These are phyloP conservation scores for Clupea harengus DNA, from an alignment of 2,113 vertebrate species.

Conservation along the genomic window DNA sequence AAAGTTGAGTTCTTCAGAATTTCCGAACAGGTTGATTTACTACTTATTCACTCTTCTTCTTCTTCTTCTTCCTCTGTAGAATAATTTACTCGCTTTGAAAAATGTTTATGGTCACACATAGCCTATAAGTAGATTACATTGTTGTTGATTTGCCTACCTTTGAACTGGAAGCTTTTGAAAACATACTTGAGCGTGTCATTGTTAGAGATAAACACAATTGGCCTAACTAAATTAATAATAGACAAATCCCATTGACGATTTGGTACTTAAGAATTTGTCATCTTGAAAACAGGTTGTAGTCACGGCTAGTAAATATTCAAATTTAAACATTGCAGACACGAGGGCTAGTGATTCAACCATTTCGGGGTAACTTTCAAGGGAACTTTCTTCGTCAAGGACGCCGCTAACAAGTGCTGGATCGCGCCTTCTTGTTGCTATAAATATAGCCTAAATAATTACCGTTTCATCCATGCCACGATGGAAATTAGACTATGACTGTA, in stretches of 20 bases:
- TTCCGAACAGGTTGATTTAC: slow-evolving; percentile 77
- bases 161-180: slow-evolving; percentile 28
- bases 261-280: not conserved
- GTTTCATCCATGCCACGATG: not conserved
- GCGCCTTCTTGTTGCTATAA: not conserved
- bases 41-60: slow-evolving; percentile 53
- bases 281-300: not conserved
- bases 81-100: not conserved
- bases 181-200: not conserved
- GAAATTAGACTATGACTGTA: not conserved
- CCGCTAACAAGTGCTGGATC: not conserved
- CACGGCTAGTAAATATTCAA: not conserved
- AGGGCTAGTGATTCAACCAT: not conserved
- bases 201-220: not conserved
- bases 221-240: not conserved
- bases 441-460: not conserved
- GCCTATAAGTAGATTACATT: not conserved
- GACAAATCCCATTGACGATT: not conserved
- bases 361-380: not conserved
- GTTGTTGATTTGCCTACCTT: slow-evolving; percentile 23
- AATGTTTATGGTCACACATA: not conserved
- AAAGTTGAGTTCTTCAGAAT: slow-evolving; percentile 79
- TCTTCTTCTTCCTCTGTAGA: slow-evolving; percentile 18
- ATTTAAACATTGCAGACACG: not conserved
- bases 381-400: not conserved